A percentile compares a stretch with the other conserved stretches of the same genome.
These are phyloP conservation scores for Perca schrenkii DNA, from an alignment of 2,113 vertebrate genomes.

Conservation along the genomic window DNA sequence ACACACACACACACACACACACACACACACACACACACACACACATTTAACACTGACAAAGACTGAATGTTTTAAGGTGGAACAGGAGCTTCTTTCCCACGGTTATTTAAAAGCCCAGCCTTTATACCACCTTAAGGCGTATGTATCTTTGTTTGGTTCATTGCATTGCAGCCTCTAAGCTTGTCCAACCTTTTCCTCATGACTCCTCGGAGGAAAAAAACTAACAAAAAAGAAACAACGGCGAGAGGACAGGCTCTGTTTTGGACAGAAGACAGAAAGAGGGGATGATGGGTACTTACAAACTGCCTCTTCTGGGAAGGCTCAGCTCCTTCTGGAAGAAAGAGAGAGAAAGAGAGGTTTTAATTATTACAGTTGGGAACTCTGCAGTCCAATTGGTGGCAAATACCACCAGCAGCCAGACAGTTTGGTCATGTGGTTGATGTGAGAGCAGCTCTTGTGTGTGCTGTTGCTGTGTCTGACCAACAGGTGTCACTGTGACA, in stretches of 20 bases:
- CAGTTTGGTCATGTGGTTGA: no score
- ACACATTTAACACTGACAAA: no score
- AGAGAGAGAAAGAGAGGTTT: slow-evolving; percentile 33
- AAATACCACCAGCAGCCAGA: not conserved
- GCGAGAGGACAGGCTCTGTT: not conserved
- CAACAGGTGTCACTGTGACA: slow-evolving; percentile 53
- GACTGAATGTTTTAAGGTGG: not conserved
- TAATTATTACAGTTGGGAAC: not conserved
- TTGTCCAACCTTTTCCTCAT: not conserved
- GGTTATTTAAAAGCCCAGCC: no score
- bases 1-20: not conserved
- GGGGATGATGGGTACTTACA: slow-evolving; percentile 88
- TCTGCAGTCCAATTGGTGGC: not conserved
- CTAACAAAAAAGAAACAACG: not conserved
- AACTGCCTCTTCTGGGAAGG: slow-evolving; percentile 97
- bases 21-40: no score
- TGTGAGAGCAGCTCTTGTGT: not conserved
- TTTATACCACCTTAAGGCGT: not conserved
- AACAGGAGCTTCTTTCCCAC: not conserved
- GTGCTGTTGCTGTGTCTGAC: not conserved
- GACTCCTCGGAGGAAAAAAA: not conserved
- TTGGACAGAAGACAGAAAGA: not conserved
- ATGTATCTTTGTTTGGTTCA: slow-evolving; percentile 31
- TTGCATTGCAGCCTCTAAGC: slow-evolving; percentile 24
- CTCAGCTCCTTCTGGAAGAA: slow-evolving; percentile 95